Percentiles rank a stretch among this genome's conserved stretches.
Conservation (phyloP, 2,113 vertebrate species). For the Cisticola juncidis region DNA sequence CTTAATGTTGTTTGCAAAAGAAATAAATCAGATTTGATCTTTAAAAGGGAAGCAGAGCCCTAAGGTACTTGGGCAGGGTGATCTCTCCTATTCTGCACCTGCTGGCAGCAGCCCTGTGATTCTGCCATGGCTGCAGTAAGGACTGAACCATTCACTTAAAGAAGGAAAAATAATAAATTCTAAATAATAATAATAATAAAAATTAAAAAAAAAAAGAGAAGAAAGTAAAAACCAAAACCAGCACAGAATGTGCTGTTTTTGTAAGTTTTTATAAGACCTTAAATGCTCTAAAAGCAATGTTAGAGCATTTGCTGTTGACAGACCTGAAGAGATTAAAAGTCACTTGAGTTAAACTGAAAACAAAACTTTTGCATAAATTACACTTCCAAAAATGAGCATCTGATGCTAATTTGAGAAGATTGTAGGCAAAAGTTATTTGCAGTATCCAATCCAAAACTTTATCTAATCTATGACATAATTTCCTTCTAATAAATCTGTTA, state of each 20-base stretch:
- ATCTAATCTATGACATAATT: neutral
- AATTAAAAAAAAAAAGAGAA: neutral
- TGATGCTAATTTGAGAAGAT: neutral
- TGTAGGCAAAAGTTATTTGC: neutral
- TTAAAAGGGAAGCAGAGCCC: neutral
- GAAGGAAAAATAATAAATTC: neutral
- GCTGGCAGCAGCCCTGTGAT: neutral
- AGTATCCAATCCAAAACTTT: neutral
- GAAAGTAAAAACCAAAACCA: neutral
- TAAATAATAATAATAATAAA: no score
- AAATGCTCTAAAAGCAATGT: slow-evolving; percentile 23
- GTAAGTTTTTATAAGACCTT: slow-evolving; percentile 14
- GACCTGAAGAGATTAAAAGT: neutral
- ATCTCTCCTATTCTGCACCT: neutral
- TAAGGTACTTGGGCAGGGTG: neutral
- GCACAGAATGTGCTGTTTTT: neutral
- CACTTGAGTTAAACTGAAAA: neutral
- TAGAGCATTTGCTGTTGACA: slow-evolving; percentile 3
- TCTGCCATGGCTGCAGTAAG: neutral
- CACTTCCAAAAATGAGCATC: neutral
- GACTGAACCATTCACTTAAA: neutral
- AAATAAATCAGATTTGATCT: neutral
- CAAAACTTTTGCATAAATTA: neutral
- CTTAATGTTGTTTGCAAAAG: neutral
- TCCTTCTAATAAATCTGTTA: neutral